Percentiles rank a stretch among this genome's conserved stretches.
Evolutionary conservation across 2,888 invertebrate species (phyloP).

Genomic region (Nycteola revayana): DNA sequence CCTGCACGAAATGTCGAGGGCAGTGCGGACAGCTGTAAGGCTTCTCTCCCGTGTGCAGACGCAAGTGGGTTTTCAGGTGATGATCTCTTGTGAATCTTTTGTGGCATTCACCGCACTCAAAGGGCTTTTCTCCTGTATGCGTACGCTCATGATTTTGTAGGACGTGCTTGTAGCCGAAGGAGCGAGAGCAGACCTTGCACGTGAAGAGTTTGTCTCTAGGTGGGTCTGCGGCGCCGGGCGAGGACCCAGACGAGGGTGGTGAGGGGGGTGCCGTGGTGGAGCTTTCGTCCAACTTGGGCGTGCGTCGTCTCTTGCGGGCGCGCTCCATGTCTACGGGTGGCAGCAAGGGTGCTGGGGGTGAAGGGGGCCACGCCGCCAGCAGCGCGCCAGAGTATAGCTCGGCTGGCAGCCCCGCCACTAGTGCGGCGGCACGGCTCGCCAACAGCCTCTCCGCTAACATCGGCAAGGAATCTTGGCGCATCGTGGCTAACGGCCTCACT

Average conservation of each 20-base stretch:
- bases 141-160: constrained; percentile 97
- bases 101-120: constrained; percentile 95
- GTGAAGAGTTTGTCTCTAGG: constrained; percentile 92
- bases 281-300: constrained; percentile 69
- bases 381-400: constrained; percentile 85
- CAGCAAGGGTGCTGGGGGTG: constrained; percentile 81
- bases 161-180: constrained; percentile 97
- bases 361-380: constrained; percentile 80
- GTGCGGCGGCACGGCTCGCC: constrained; percentile 77
- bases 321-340: constrained; percentile 70
- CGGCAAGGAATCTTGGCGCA: constrained; percentile 76
- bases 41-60: constrained; percentile 95
- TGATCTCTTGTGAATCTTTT: constrained; percentile 96
- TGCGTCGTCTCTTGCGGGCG: constrained; percentile 71
- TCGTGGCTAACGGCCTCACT: constrained; percentile 71
- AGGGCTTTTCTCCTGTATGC: constrained; percentile 97
- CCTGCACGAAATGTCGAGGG: constrained; percentile 96
- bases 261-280: constrained; percentile 57
- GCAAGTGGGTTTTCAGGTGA: constrained; percentile 95
- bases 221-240: constrained; percentile 73
- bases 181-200: constrained; percentile 92
- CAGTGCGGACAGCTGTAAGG: constrained; percentile 96
- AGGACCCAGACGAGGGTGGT: constrained; percentile 76
- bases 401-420: constrained; percentile 82
- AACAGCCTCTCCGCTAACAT: constrained; percentile 78